A percentile compares a stretch with the other conserved stretches of the same genome.
phyloP scores from a whole-genome alignment of 1,140 invertebrate genomes.

The Lordiphosa clarofinis region DNA sequence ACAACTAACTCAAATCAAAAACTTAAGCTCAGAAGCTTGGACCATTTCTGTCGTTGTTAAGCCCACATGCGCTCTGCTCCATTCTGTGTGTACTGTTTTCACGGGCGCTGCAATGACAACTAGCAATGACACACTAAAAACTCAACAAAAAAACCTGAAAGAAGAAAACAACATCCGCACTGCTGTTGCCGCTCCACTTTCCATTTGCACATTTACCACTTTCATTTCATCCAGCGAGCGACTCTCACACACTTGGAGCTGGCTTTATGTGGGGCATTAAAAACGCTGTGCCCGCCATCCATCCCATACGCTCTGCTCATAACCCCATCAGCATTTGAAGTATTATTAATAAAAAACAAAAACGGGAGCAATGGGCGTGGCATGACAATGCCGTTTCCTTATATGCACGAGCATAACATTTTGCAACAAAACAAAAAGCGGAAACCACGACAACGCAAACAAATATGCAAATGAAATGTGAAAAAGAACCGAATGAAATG shows the following conservation, averaged over 20 bases:
- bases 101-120: conserved; percentile 35
- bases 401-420: conserved; percentile 31
- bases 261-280: conserved; percentile 50
- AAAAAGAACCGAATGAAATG: too few species aligned
- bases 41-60: conserved; percentile 9
- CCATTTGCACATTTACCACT: conserved; percentile 18
- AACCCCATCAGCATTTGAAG: conserved; percentile 55
- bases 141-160: conserved; percentile 6
- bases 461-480: conserved; percentile 19
- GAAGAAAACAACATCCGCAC: conserved; percentile 4
- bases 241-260: conserved; percentile 3
- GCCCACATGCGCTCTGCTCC: conserved; percentile 8
- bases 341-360: conserved; percentile 48
- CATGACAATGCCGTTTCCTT: conserved; percentile 36
- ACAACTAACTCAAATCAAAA: conserved; percentile 10
- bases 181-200: conserved; percentile 8
- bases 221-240: conserved; percentile 9
- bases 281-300: conserved; percentile 34
- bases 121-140: conserved; percentile 37
- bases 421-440: conserved; percentile 54
- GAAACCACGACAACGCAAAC: conserved; percentile 53
- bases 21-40: conserved; percentile 9
- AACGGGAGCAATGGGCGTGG: conserved; percentile 48
- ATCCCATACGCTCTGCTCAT: conserved; percentile 28
- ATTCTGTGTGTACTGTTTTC: conserved; percentile 24